Base-by-base conservation (phyloP, 2,797 vertebrate genomes). In the Anabas testudineus region DNA sequence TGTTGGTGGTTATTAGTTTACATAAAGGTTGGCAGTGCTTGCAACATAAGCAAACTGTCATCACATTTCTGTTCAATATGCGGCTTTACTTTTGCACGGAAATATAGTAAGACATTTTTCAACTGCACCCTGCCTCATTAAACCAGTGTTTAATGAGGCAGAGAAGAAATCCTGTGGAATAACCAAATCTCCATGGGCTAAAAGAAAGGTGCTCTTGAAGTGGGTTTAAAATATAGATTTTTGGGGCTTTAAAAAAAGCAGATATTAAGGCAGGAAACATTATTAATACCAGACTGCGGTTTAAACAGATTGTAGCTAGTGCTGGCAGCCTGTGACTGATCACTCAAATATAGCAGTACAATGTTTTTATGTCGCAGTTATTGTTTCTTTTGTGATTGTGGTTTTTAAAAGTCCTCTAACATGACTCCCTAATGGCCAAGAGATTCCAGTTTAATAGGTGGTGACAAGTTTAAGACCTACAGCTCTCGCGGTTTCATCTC, bases 381-480 rank as follows among this genome's bases (percentile, higher is more conserved):
- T 74, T 77, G 70, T 67, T 61, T 61, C 51, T 78, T 66, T 65
- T 67, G 56, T 53, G 47, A 65, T 18, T 49, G 79, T 2, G 60
- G 81, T 78, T 80, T 80, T 16, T 21, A 47, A 42, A 48, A 15
- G 14, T 51, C 12, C 22, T 15, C 18, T 4, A 47, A 13, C 14
- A 12, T 41, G 28, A 70, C 68, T 57, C 18, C 39, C 56, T 9
- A 5, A 55, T 26, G 55, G 65, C 65, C 15, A 8, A 60, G 64
- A 30, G 43, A 54, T 62, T 77, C 51, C 52, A 59, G 16, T 36
- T 30, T 80, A 82, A 82, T 74, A 47, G 21, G 19, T 69, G 62
- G 61, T 70, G 84, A 84, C 82, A 87, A 64, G 65, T 86, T 81
- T 64, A 77, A 67, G 68, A 71, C 47, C 61, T 49, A 49, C 67